A percentile compares a stretch with the other conserved stretches of the same genome.
Evolutionary conservation across 2,113 vertebrate genomes (phyloP).

Genomic region (Merops nubicus): DNA sequence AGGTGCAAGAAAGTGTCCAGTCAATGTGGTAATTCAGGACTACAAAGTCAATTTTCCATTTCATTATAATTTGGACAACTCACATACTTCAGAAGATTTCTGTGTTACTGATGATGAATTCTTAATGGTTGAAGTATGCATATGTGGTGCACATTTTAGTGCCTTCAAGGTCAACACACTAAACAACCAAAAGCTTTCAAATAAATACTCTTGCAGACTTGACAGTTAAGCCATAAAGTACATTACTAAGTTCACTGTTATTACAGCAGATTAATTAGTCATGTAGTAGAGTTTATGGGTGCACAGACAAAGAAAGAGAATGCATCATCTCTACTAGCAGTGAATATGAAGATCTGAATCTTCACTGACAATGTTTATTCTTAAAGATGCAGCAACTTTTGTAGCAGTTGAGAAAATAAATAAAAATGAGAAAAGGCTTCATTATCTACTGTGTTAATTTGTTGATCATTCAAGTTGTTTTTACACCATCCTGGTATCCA

Average conservation of each 20-base stretch:
- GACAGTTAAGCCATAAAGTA: not conserved
- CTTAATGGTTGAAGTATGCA: not conserved
- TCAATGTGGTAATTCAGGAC: slow-evolving; percentile 27
- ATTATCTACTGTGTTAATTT: not conserved
- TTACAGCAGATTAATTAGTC: not conserved
- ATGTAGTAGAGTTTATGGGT: not conserved
- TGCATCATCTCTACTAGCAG: not conserved
- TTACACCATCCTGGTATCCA: not conserved
- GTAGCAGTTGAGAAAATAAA: not conserved
- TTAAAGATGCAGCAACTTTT: not conserved
- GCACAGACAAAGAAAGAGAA: not conserved
- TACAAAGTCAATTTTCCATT: not conserved
- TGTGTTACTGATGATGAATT: not conserved
- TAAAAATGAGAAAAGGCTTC: not conserved
- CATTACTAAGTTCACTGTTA: not conserved
- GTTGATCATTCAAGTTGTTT: not conserved
- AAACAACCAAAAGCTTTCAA: not conserved
- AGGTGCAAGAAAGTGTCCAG: not conserved
- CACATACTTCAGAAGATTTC: not conserved
- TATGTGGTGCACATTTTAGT: not conserved
- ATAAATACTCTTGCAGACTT: not conserved
- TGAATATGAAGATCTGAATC: not conserved
- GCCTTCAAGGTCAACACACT: not conserved
- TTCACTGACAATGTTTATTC: not conserved
- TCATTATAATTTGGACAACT: slow-evolving; percentile 1